These are phyloP conservation scores for Allacma fusca DNA, from an alignment of 2,888 invertebrate genomes.

Conservation along the genomic window DNA sequence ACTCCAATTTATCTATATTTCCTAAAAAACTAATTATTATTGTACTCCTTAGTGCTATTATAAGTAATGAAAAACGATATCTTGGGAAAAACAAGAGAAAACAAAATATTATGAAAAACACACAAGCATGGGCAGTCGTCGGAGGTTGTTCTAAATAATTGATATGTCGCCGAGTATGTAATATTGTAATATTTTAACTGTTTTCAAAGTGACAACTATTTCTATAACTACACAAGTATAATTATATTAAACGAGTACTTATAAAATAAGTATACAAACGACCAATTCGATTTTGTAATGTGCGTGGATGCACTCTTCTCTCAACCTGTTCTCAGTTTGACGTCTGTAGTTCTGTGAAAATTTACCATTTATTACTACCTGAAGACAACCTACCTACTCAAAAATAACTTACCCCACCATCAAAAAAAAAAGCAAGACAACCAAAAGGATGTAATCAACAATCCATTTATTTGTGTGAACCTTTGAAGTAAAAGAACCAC, in stretches of 20 bases:
- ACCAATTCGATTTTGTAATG: constrained; percentile 47
- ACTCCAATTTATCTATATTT: constrained; percentile 32
- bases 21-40: not conserved
- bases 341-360: not conserved
- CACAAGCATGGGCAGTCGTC: constrained; percentile 7
- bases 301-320: constrained; percentile 43
- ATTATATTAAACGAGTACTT: constrained; percentile 2
- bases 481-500: too few species aligned
- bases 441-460: not conserved
- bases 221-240: not conserved
- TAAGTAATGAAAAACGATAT: not conserved
- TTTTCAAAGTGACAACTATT: constrained; percentile 26
- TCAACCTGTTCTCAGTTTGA: constrained; percentile 20
- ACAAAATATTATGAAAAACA: not conserved
- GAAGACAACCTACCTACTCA: constrained; percentile 7
- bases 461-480: too few species aligned
- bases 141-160: constrained; percentile 8
- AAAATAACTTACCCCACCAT: not conserved
- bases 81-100: not conserved
- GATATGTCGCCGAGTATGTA: not conserved
- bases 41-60: constrained; percentile 20
- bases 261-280: constrained; percentile 35
- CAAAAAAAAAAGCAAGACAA: constrained; percentile 1
- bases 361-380: not conserved
- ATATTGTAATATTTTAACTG: constrained; percentile 21